phyloP scores from a whole-genome alignment of 2,113 vertebrate species.

The Heterochromis multidens region DNA sequence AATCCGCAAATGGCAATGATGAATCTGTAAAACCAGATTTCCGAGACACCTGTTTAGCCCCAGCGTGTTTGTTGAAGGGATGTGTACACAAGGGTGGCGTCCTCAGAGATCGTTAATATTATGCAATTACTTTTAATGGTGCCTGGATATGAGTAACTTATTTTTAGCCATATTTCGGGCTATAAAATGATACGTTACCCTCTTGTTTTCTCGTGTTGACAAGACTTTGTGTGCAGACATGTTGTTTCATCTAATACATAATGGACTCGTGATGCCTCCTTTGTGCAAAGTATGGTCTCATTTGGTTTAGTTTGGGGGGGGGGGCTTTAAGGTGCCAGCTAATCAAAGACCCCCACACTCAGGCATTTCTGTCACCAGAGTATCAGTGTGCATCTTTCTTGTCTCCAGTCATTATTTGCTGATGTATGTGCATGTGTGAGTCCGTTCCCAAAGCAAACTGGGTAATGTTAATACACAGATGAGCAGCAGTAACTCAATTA shows the following conservation, averaged over 20 bases:
- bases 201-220: background rate
- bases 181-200: background rate
- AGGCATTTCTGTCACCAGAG: background rate
- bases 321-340: background rate
- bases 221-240: background rate
- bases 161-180: background rate
- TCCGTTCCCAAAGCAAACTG: background rate
- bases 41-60: constrained; percentile 11
- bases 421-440: background rate
- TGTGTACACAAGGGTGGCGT: background rate
- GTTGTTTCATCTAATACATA: background rate
- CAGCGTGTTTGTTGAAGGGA: background rate
- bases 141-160: background rate
- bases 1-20: background rate
- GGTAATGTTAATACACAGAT: constrained; percentile 6
- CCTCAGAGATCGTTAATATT: background rate
- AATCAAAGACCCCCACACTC: background rate
- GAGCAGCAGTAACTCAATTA: constrained; percentile 27
- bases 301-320: background rate
- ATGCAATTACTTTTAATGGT: background rate
- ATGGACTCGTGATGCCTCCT: background rate
- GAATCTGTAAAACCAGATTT: background rate
- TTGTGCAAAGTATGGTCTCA: background rate
- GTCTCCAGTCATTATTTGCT: background rate
- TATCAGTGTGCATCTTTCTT: background rate